Evolutionary conservation across 2,888 invertebrate species (phyloP).

Genomic region (Gastracanthus pulcherrimus): DNA sequence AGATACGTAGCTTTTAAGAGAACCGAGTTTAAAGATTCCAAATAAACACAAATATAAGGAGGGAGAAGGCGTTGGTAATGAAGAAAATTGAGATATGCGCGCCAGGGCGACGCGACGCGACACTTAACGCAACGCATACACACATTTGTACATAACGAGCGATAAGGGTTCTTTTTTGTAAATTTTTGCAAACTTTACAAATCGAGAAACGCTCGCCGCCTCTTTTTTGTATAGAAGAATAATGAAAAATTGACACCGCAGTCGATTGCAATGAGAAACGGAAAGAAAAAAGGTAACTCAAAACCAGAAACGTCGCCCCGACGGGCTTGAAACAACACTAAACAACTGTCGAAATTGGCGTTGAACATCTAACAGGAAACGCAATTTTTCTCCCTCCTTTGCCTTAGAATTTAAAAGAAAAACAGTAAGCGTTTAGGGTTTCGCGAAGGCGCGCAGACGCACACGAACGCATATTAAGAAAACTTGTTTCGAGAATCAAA

Average conservation of each 20-base stretch:
- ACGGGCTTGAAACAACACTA: not conserved
- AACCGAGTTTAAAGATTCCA: constrained; percentile 50
- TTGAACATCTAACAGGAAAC: not conserved
- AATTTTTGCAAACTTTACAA: constrained; percentile 39
- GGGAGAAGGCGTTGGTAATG: constrained; percentile 51
- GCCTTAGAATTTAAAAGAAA: constrained; percentile 43
- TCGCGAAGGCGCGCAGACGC: constrained; percentile 49
- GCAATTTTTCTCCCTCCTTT: constrained; percentile 51
- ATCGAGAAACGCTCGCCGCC: constrained; percentile 5
- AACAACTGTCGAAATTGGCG: not conserved
- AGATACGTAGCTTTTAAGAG: not conserved
- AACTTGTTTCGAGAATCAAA: constrained; percentile 32
- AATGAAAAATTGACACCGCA: not conserved
- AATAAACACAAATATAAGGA: constrained; percentile 51
- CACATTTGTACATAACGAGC: constrained; percentile 47
- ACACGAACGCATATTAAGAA: not conserved
- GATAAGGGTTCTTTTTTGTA: constrained; percentile 48
- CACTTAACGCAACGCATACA: not conserved
- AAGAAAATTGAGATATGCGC: constrained; percentile 21
- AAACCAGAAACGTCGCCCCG: constrained; percentile 29
- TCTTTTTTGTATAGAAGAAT: constrained; percentile 37
- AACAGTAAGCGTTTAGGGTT: constrained; percentile 35
- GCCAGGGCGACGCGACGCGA: constrained; percentile 37
- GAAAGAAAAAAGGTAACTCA: not conserved
- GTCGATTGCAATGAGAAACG: not conserved